A percentile compares a stretch with the other conserved stretches of the same genome.
Evolutionary conservation across 2,113 vertebrate genomes (phyloP).

Genomic region (Campylomormyrus tamandua): DNA sequence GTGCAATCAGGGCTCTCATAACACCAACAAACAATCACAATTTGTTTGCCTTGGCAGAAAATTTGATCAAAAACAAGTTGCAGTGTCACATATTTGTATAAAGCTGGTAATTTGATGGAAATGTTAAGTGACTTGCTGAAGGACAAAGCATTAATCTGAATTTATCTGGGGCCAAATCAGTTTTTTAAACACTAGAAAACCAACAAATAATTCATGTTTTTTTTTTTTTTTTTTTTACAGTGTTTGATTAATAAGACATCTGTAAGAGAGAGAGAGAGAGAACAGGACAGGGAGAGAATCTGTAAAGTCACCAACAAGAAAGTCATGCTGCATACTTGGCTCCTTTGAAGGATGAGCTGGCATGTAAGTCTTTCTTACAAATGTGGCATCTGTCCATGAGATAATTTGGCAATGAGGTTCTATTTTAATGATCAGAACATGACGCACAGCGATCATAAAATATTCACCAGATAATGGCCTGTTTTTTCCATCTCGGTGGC

Average conservation of each 20-base stretch:
- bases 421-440: constrained; percentile 21
- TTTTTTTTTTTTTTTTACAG: background rate
- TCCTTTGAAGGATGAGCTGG: constrained; percentile 35
- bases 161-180: background rate
- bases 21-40: background rate
- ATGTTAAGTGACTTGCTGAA: background rate
- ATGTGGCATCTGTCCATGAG: constrained; percentile 42
- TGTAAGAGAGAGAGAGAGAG: constrained; percentile 27
- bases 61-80: background rate
- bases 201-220: background rate
- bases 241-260: constrained; percentile 26
- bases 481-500: constrained; percentile 41
- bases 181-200: background rate
- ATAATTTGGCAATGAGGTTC: constrained; percentile 18
- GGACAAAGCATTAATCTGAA: background rate
- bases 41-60: background rate
- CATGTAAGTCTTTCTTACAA: constrained; percentile 16
- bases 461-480: constrained; percentile 36
- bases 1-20: background rate
- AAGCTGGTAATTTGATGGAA: background rate
- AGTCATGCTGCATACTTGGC: constrained; percentile 36
- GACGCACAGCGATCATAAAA: constrained; percentile 43
- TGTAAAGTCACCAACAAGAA: background rate
- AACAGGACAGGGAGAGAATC: constrained; percentile 3
- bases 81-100: background rate